Conservation (phyloP, 37 sponge, comb jelly and placozoan genomes). For the Corticium candelabrum region DNA sequence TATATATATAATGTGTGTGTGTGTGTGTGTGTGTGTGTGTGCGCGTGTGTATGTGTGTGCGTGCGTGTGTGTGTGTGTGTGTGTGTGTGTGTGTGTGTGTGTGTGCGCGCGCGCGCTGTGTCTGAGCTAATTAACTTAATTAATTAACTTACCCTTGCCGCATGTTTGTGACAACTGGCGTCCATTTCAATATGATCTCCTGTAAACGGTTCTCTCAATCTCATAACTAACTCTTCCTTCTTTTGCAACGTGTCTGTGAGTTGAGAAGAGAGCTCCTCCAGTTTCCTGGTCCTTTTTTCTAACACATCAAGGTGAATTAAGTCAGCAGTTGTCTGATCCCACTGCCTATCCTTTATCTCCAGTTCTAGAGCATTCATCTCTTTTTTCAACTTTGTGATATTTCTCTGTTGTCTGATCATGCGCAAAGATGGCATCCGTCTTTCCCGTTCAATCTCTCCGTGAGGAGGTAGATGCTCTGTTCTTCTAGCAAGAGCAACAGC, state of each 20-base stretch:
- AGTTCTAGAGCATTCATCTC: not conserved
- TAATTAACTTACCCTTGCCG: too few relatives aligned
- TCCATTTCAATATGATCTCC: not conserved
- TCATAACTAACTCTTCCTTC: not conserved
- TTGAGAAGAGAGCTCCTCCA: not conserved
- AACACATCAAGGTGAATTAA: not conserved
- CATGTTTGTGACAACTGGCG: not conserved
- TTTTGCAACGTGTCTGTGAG: not conserved
- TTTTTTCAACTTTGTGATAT: not conserved
- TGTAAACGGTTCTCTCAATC: not conserved
- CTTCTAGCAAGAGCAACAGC: not conserved
- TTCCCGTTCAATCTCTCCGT: not conserved
- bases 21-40: too few relatives aligned
- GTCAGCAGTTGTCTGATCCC: not conserved
- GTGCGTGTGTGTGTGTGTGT: too few relatives aligned
- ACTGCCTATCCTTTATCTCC: not conserved
- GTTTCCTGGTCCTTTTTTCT: not conserved
- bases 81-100: too few relatives aligned
- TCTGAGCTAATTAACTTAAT: too few relatives aligned
- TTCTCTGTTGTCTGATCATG: not conserved
- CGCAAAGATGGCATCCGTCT: not conserved
- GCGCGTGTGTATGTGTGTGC: too few relatives aligned
- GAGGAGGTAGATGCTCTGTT: not conserved
- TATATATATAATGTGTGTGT: too few relatives aligned
- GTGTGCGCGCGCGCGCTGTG: too few relatives aligned